A percentile compares a stretch with the other conserved stretches of the same genome.
phyloP scores from a whole-genome alignment of 2,113 vertebrate genomes.

The Pachyramphus minor region DNA sequence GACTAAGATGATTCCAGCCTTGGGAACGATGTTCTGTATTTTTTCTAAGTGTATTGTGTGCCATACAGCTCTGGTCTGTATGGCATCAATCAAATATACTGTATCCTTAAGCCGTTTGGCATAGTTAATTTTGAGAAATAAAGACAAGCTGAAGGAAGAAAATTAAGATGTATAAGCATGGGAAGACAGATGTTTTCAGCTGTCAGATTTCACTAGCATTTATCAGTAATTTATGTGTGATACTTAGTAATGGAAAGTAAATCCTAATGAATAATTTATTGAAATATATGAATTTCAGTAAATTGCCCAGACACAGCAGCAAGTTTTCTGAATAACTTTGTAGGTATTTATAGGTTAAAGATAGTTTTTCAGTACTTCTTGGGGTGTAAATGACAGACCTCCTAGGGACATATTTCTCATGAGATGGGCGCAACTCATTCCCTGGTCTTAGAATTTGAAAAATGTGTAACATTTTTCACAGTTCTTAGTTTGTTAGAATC shows the following conservation, averaged over 20 bases:
- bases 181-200: slow-evolving; percentile 49
- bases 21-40: not conserved
- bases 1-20: not conserved
- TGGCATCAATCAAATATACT: slow-evolving; percentile 2
- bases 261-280: slow-evolving; percentile 49
- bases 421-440: not conserved
- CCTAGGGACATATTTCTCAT: not conserved
- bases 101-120: not conserved
- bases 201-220: slow-evolving; percentile 37
- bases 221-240: slow-evolving; percentile 34
- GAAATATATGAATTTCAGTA: slow-evolving; percentile 10
- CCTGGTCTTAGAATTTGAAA: not conserved
- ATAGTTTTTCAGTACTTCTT: not conserved
- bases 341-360: not conserved
- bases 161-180: slow-evolving; percentile 33
- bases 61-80: not conserved
- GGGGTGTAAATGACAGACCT: not conserved
- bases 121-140: slow-evolving; percentile 47
- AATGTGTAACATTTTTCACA: not conserved
- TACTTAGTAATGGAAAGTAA: slow-evolving; percentile 52
- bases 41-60: not conserved
- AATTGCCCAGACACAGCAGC: not conserved
- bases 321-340: not conserved
- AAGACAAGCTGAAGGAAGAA: slow-evolving; percentile 20
- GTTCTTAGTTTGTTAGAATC: not conserved